Base-by-base conservation (phyloP, 2,888 invertebrate genomes). In the Stegana nigrithorax region DNA sequence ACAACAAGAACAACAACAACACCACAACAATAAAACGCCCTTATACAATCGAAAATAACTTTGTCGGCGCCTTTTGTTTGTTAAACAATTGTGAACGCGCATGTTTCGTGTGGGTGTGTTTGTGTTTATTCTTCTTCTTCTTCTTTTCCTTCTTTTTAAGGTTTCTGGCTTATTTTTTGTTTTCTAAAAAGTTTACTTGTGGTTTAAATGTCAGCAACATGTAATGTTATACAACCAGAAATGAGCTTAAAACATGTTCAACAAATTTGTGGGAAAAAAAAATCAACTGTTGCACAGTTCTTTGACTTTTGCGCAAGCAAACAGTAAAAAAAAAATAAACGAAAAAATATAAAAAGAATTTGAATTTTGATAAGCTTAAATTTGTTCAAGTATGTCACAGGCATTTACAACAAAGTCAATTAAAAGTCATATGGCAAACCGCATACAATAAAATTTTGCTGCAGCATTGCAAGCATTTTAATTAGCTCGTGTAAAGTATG, bases 151-250 rank as follows among this genome's bases (percentile, higher is more conserved):
- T 32, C 4, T 21, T 21, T 36, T 7, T 5, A 5, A 8, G n/a
- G 32, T 8, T 19, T n/a, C n/a, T n/a, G n/a, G n/a, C n/a, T n/a
- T n/a, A n/a, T n/a, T n/a, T n/a, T n/a, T n/a, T n/a, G n/a, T n/a
- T n/a, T 12, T 12, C 5, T 4, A 29, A 29, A 55, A 55, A 55
- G 32, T 55, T 55, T 32, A 4, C 25, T 55, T 55, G 32, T 14
- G 53, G 53, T 55, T 55, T 36, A 55, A 55, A 55, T 55, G 53
- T 36, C 53, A 55, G 36, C 53, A 17, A 21, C 53, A 47, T 47
- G 25, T 47, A 12, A 55, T 36, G 23, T 21, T 17, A 32, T 26
- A 36, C 21, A n/a, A 32, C 12, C 53, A 36, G 53, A 55, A 55
- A 55, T 55, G 23, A 55, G 53, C 53, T 55, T 55, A 55, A 55